phyloP scores from a whole-genome alignment of 92 coral and sea anemone genomes.

The Paragorgia papillata region DNA sequence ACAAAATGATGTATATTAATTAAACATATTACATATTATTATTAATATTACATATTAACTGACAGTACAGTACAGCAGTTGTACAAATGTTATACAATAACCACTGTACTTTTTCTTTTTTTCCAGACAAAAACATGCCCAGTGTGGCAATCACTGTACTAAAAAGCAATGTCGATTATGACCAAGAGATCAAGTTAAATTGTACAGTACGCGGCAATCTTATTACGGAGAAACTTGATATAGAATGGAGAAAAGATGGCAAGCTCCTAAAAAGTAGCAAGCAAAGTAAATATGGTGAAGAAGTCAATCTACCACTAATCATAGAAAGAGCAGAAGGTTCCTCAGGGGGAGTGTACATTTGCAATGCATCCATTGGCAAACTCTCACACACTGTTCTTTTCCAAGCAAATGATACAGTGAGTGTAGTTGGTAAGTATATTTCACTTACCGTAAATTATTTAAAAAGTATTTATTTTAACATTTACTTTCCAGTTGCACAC shows the following conservation, averaged over 20 bases:
- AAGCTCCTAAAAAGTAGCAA: background rate
- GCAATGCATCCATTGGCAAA: background rate
- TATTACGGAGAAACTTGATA: background rate
- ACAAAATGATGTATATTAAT: no score
- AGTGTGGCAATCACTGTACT: background rate
- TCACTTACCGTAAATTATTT: no score
- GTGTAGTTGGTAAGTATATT: background rate
- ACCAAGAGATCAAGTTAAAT: background rate
- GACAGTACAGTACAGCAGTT: no score
- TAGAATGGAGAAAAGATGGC: background rate
- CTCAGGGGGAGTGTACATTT: background rate
- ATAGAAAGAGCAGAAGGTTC: background rate
- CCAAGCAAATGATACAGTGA: background rate
- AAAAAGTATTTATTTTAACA: no score
- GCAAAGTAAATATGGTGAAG: background rate
- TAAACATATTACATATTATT: no score
- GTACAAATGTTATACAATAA: no score
- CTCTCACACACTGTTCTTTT: background rate
- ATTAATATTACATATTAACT: no score
- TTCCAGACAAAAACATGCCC: background rate
- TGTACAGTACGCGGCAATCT: background rate
- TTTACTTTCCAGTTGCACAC: no score
- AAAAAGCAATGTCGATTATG: background rate
- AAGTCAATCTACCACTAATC: background rate
- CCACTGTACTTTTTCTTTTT: no score